Evolutionary conservation across 2,113 vertebrate genomes (phyloP), one percentile per base, ranked within the genome.

Genomic region (Pangasianodon gigas): DNA sequence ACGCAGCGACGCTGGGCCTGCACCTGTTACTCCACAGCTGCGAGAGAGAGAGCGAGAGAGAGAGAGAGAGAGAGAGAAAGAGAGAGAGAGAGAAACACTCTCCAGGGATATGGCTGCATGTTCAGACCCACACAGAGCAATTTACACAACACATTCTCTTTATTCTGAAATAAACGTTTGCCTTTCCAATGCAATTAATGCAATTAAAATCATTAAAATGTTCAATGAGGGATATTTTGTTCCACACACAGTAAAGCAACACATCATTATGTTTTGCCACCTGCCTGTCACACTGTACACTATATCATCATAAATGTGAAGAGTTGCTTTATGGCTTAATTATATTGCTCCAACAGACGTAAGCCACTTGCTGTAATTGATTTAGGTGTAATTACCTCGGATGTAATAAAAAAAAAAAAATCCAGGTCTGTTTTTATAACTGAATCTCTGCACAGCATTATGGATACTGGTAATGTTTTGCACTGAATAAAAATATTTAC

Each of bases 11-110:
- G 95, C 93, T 95, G 94, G 89, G 90, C 88, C 92, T 90, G 94
- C 96, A 96, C 96, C 96, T 96, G 96, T 96, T 94, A 92, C 91
- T 89, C 77, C 92, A 91, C 94, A 94, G 93, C 90, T 91, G 82
- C 87, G 87, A 91, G 91, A 89, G 79, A 85, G 88, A 94, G 87
- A 88, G 88, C 91, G 86, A 90, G 54, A 60, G 56, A n/a, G n/a
- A 92, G 74, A 90, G 77, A 37, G 79, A 89, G 90, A 54, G 54
- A 44, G 29, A 80, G 10, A 58, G 71, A 87, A 67, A 87, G 62
- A 69, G 54, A 87, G 58, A 90, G 85, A 85, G 87, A 88, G 79
- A 81, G 54, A 90, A 51, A 84, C 44, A 10, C 82, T 86, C 75
- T 90, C 62, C n/a, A 44, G 89, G 71, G 88, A 85, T 32, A 24